Conservation (phyloP, 2,888 invertebrate species). For the Cheilosia scutellata region DNA sequence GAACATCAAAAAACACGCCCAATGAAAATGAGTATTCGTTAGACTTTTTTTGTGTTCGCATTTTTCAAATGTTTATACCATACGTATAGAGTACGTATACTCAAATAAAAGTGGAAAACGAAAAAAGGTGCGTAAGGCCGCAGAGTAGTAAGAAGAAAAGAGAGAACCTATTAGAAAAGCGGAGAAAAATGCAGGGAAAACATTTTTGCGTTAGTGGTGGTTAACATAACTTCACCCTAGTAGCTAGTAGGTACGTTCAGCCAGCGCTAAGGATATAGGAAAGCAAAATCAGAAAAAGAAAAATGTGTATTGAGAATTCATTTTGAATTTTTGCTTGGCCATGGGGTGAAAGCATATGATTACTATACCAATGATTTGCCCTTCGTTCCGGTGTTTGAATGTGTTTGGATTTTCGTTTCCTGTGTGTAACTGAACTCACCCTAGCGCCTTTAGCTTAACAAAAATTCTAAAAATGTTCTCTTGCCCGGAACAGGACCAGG, state of each 20-base stretch:
- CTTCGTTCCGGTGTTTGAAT: slow-evolving; percentile 1
- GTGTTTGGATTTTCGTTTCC: slow-evolving; percentile 3
- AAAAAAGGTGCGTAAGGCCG: slow-evolving; percentile 35
- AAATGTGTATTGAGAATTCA: slow-evolving; percentile 57
- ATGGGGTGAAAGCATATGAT: slow-evolving; percentile 26
- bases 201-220: slow-evolving; percentile 45
- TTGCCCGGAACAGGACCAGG: slow-evolving; percentile 37
- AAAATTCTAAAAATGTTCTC: slow-evolving; percentile 49
- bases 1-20: slow-evolving; percentile 59
- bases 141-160: slow-evolving; percentile 37
- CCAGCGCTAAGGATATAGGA: slow-evolving; percentile 17
- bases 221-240: slow-evolving; percentile 19
- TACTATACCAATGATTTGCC: slow-evolving; percentile 35
- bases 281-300: slow-evolving; percentile 46
- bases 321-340: slow-evolving; percentile 52
- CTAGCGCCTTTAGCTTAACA: slow-evolving; percentile 3
- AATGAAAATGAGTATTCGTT: slow-evolving; percentile 52
- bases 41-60: slow-evolving; percentile 24
- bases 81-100: slow-evolving; percentile 6
- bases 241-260: slow-evolving; percentile 24
- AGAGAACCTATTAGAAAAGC: slow-evolving; percentile 56
- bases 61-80: slow-evolving; percentile 42
- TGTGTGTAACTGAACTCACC: slow-evolving; percentile 7
- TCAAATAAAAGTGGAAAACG: slow-evolving; percentile 28
- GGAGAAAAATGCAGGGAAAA: slow-evolving; percentile 50